A percentile compares a stretch with the other conserved stretches of the same genome.
phyloP scores from a whole-genome alignment of 2,797 vertebrate species.

The Sebastes trivittatus region DNA sequence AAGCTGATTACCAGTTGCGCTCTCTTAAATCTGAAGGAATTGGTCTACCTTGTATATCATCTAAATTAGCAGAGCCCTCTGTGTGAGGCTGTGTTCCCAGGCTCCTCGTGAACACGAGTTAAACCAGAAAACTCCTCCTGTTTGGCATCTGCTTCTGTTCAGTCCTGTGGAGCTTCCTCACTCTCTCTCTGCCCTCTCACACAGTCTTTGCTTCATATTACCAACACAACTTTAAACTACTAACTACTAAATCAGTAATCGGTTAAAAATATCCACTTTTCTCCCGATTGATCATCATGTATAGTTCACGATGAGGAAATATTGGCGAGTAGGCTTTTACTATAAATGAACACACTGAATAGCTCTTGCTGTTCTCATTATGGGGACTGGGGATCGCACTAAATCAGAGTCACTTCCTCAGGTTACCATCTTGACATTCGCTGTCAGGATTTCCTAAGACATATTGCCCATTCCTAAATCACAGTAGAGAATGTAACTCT shows the following conservation, averaged over 20 bases:
- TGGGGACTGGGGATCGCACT: neutral
- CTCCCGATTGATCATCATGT: neutral
- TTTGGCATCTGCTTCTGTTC: slow-evolving; percentile 45
- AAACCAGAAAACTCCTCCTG: slow-evolving; percentile 35
- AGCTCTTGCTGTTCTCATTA: slow-evolving; percentile 2
- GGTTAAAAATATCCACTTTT: neutral
- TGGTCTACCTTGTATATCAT: neutral
- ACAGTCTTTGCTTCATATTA: neutral
- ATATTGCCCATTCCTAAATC: neutral
- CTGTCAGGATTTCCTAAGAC: neutral
- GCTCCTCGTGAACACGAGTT: slow-evolving; percentile 3
- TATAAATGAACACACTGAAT: neutral
- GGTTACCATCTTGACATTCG: slow-evolving; percentile 44
- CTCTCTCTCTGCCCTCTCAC: neutral
- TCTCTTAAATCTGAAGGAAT: neutral
- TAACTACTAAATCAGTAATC: neutral
- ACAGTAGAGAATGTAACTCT: neutral
- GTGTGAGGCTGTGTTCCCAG: neutral
- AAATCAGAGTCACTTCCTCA: slow-evolving; percentile 28
- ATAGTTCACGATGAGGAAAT: neutral
- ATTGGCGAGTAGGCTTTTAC: neutral
- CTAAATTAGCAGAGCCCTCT: slow-evolving; percentile 1
- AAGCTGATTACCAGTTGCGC: slow-evolving; percentile 10
- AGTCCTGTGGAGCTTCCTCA: neutral
- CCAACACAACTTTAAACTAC: slow-evolving; percentile 1